These are phyloP conservation scores for Cichladusa arquata DNA, from an alignment of 2,113 vertebrate species.

Conservation along the genomic window DNA sequence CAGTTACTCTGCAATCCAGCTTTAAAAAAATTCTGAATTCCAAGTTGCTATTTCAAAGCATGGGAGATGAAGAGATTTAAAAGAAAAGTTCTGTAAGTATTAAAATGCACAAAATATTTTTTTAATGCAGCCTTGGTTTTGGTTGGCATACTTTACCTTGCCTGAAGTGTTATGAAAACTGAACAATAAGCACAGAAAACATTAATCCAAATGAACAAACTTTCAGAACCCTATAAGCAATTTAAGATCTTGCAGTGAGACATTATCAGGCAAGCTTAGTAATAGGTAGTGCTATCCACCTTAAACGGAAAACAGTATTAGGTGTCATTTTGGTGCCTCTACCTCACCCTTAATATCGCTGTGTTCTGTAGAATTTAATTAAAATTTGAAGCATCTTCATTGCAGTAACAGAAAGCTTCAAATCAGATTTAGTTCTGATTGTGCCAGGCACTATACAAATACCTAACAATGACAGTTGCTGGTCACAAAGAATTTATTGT, in stretches of 20 bases:
- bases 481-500: conserved; percentile 7
- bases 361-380: not conserved
- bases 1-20: not conserved
- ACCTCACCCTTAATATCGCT: not conserved
- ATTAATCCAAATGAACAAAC: not conserved
- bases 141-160: not conserved
- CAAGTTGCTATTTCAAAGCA: not conserved
- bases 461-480: conserved; percentile 31
- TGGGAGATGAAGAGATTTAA: not conserved
- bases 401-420: not conserved
- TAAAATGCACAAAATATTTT: not conserved
- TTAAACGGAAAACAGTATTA: not conserved
- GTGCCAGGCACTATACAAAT: conserved; percentile 49
- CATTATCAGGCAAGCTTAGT: not conserved
- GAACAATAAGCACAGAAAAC: not conserved
- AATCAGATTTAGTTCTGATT: not conserved
- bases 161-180: not conserved
- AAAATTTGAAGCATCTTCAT: not conserved
- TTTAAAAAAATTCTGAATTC: not conserved
- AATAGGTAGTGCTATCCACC: not conserved
- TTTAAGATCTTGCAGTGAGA: not conserved
- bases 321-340: not conserved
- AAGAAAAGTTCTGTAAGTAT: not conserved
- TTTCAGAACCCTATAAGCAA: not conserved
- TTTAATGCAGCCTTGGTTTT: not conserved